These are phyloP conservation scores for Lagopus muta DNA, from an alignment of 2,113 vertebrate genomes.

Conservation along the genomic window DNA sequence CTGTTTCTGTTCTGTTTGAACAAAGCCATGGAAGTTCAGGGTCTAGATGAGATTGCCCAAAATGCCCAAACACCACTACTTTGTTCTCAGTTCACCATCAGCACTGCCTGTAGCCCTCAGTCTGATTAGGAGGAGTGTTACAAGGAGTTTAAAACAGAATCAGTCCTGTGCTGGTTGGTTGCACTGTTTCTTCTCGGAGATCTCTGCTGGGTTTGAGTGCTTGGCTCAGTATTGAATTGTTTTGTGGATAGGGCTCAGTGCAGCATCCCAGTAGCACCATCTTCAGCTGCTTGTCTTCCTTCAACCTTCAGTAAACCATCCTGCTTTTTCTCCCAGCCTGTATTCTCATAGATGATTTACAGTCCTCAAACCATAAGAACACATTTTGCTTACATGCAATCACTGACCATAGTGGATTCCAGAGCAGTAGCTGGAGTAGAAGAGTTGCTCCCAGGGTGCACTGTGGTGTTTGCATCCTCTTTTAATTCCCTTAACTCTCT, in stretches of 20 bases:
- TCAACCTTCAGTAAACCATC: not conserved
- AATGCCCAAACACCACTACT: not conserved
- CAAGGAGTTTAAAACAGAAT: not conserved
- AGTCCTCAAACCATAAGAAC: not conserved
- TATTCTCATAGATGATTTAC: not conserved
- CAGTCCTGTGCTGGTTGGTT: not conserved
- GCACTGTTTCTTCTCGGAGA: not conserved
- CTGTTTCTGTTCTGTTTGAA: no score
- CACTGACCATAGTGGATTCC: not conserved
- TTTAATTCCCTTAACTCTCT: not conserved
- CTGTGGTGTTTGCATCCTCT: no score
- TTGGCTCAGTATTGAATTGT: no score
- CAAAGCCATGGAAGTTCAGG: rapidly evolving
- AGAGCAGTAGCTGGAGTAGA: not conserved
- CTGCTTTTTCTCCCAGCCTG: not conserved
- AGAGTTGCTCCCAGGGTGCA: not conserved
- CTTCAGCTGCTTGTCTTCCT: not conserved
- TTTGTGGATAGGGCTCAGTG: not conserved
- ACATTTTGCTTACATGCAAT: not conserved
- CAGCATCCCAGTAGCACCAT: not conserved
- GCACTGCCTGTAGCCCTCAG: not conserved
- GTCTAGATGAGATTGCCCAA: not conserved
- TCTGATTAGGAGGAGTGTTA: not conserved
- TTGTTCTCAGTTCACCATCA: not conserved
- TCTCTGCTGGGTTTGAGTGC: not conserved